phyloP scores from a whole-genome alignment of 2,888 invertebrate genomes.

The Drosophila nr. medialis region DNA sequence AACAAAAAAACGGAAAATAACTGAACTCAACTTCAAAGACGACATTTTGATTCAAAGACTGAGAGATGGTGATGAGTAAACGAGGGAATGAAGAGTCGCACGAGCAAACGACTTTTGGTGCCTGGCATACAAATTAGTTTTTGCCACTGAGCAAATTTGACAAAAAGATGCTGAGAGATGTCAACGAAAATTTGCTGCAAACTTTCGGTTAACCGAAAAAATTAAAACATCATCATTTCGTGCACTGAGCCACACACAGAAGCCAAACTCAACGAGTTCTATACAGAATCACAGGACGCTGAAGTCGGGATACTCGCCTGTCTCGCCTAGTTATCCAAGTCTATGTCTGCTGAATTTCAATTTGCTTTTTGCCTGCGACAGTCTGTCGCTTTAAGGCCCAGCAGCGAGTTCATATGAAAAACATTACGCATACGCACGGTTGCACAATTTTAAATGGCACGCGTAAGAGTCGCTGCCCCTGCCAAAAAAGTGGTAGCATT shows the following conservation, averaged over 20 bases:
- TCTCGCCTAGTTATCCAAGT: conserved; percentile 50
- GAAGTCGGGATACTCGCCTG: conserved; percentile 11
- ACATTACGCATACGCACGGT: conserved; percentile 79
- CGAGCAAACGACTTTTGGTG: conserved; percentile 69
- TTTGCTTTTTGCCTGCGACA: conserved; percentile 45
- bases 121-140: conserved; percentile 76
- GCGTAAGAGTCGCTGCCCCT: conserved; percentile 59
- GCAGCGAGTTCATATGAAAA: conserved; percentile 73
- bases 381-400: conserved; percentile 60
- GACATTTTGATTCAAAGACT: conserved; percentile 56
- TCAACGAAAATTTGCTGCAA: conserved; percentile 61
- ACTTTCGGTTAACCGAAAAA: conserved; percentile 77
- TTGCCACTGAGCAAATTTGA: conserved; percentile 45
- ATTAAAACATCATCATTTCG: conserved; percentile 79
- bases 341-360: conserved; percentile 75
- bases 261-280: conserved; percentile 57
- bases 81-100: conserved; percentile 30
- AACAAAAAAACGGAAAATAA: conserved; percentile 12
- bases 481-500: conserved; percentile 33
- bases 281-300: conserved; percentile 27
- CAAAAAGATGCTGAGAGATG: conserved; percentile 44
- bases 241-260: conserved; percentile 67
- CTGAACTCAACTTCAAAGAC: conserved; percentile 63
- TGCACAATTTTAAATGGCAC: conserved; percentile 80
- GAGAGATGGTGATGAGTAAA: background rate